A percentile compares a stretch with the other conserved stretches of the same genome.
phyloP scores from a whole-genome alignment of 2,113 vertebrate genomes.

The Neolamprologus tretocephalus region DNA sequence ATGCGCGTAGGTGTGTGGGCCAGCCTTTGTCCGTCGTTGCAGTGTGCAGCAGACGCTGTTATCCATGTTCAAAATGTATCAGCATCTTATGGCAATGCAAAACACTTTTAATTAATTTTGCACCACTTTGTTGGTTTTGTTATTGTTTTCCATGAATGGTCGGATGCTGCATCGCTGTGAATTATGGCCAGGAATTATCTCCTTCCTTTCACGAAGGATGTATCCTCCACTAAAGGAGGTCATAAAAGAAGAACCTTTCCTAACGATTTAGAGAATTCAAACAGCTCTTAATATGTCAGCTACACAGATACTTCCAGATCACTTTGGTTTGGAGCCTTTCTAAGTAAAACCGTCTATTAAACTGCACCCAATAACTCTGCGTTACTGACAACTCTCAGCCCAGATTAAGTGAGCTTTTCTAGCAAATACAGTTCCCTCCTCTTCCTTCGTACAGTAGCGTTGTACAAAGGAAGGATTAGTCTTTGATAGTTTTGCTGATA shows the following conservation, averaged over 20 bases:
- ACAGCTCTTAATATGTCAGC: not conserved
- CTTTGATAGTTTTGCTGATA: constrained; percentile 66
- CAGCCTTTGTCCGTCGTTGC: not conserved
- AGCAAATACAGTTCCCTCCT: not conserved
- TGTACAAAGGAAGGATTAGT: constrained; percentile 54
- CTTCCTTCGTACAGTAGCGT: not conserved
- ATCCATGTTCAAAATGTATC: not conserved
- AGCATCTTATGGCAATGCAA: not conserved
- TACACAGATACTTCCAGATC: not conserved
- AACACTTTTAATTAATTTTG: not conserved
- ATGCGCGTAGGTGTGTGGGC: not conserved
- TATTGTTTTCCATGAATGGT: not conserved
- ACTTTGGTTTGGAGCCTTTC: not conserved
- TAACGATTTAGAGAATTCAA: not conserved
- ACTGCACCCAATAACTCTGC: not conserved
- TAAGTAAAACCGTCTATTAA: not conserved
- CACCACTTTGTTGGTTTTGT: not conserved
- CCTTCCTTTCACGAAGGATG: not conserved
- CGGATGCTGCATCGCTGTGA: not conserved
- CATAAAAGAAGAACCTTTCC: not conserved
- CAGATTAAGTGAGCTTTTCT: constrained; percentile 22
- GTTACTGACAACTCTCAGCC: not conserved
- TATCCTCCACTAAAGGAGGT: not conserved
- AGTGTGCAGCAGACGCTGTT: not conserved
- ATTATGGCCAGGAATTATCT: not conserved